A percentile compares a stretch with the other conserved stretches of the same genome.
Conservation (phyloP, 2,888 invertebrate genomes). For the Lutraria lutraria region DNA sequence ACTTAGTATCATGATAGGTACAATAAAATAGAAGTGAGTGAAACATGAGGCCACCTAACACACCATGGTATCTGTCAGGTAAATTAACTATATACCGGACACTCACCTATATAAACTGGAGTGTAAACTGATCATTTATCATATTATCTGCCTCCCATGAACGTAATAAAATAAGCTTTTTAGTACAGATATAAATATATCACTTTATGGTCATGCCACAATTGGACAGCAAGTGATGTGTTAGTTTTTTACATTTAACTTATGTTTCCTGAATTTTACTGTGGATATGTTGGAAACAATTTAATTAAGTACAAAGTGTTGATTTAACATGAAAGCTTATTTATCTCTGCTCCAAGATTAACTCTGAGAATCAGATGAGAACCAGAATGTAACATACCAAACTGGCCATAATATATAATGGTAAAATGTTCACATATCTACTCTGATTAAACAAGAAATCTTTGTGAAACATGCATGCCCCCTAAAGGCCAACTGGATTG, state of each 20-base stretch:
- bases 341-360: too few species aligned
- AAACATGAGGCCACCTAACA: constrained; percentile 20
- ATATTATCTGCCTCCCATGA: not conserved
- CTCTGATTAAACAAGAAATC: too few species aligned
- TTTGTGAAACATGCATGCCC: too few species aligned
- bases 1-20: constrained; percentile 3
- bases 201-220: not conserved
- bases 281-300: too few species aligned
- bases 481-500: too few species aligned
- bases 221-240: not conserved
- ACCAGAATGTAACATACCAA: too few species aligned
- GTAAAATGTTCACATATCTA: too few species aligned
- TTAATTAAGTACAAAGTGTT: too few species aligned
- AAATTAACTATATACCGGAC: not conserved
- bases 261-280: too few species aligned
- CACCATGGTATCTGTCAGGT: constrained; percentile 9
- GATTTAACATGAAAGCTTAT: too few species aligned
- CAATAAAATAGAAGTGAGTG: not conserved
- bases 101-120: not conserved
- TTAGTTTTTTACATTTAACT: not conserved
- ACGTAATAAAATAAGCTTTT: not conserved
- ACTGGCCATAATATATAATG: too few species aligned
- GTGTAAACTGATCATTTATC: constrained; percentile 11
- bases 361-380: too few species aligned
- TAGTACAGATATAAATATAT: constrained; percentile 1